Conservation (phyloP, 2,113 vertebrate species). For the Aleadryas rufinucha region DNA sequence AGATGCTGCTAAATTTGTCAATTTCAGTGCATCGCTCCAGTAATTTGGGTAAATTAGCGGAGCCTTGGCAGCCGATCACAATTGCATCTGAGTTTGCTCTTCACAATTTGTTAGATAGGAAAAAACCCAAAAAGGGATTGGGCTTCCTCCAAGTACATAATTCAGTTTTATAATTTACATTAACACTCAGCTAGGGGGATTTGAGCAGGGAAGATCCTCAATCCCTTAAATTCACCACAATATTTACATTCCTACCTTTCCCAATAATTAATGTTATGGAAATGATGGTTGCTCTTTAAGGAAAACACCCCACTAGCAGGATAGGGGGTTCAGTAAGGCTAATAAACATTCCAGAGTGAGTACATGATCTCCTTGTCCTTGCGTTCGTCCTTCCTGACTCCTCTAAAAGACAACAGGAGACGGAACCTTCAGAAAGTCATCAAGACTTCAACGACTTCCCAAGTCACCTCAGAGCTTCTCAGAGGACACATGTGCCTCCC, state of each 20-base stretch:
- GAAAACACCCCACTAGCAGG: not conserved
- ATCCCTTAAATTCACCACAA: not conserved
- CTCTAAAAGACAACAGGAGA: not conserved
- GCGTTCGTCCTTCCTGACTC: rapidly evolving
- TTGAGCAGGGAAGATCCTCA: not conserved
- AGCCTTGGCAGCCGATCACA: not conserved
- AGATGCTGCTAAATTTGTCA: not conserved
- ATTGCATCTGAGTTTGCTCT: not conserved
- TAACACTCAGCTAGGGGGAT: not conserved
- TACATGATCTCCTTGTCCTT: not conserved
- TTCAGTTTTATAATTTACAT: not conserved
- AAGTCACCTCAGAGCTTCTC: not conserved
- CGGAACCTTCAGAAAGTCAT: not conserved
- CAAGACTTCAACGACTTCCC: not conserved
- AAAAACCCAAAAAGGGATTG: not conserved
- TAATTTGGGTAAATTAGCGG: not conserved
- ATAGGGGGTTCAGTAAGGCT: not conserved
- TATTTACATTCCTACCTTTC: not conserved
- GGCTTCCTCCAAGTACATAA: not conserved
- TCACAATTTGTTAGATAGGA: not conserved
- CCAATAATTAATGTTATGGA: not conserved
- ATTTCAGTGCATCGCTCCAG: not conserved
- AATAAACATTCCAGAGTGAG: not conserved
- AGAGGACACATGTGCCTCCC: rapidly evolving
- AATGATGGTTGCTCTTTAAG: not conserved